These are phyloP conservation scores for Eudemis profundana DNA, from an alignment of 2,888 invertebrate species.

Conservation along the genomic window DNA sequence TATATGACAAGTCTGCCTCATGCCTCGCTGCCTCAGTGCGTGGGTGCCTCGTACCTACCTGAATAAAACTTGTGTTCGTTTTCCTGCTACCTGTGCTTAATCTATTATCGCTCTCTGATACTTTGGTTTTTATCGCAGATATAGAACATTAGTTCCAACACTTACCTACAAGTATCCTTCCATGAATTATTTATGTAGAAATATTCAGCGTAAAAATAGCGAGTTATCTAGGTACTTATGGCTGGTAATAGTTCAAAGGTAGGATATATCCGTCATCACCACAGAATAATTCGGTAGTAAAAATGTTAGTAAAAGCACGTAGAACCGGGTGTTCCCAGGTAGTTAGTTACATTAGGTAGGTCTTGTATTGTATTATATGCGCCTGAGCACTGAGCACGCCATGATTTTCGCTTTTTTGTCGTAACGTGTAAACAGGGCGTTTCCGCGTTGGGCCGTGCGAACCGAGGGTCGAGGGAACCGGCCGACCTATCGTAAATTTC, in stretches of 20 bases:
- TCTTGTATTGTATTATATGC: constrained; percentile 58
- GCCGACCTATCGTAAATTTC: constrained; percentile 69
- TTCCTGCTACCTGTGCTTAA: not conserved
- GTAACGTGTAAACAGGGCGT: constrained; percentile 69
- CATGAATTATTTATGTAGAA: not conserved
- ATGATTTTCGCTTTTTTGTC: constrained; percentile 59
- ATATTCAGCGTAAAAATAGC: too few species aligned
- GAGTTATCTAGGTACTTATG: too few species aligned
- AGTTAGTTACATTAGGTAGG: not conserved
- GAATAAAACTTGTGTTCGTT: not conserved
- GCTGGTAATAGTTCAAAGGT: not conserved
- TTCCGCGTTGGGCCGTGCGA: constrained; percentile 78
- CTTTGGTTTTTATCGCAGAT: not conserved
- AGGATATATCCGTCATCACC: not conserved
- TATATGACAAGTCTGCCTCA: not conserved
- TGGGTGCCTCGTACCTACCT: not conserved
- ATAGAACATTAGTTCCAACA: not conserved
- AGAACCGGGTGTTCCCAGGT: constrained; percentile 3
- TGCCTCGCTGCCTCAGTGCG: not conserved
- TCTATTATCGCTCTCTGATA: not conserved
- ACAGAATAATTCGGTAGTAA: not conserved
- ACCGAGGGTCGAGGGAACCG: constrained; percentile 74
- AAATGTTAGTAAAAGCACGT: not conserved
- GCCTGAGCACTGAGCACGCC: constrained; percentile 60
- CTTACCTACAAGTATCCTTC: not conserved